Evolutionary conservation across 2,888 invertebrate species (phyloP), one percentile per base, ranked within the genome.

Genomic region (Stomorhina lunata): DNA sequence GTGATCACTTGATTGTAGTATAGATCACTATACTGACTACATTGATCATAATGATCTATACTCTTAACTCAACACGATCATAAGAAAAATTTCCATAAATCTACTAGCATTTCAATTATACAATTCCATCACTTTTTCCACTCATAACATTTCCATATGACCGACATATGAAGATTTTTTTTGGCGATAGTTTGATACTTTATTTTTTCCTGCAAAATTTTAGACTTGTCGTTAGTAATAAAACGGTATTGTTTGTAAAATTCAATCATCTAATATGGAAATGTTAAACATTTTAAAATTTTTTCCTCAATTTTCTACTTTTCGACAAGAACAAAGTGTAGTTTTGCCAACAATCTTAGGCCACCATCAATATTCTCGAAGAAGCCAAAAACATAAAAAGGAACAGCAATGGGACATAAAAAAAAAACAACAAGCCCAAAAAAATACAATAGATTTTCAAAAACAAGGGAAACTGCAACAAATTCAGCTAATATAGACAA

Each of bases 211-310:
- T 48, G 43, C 20, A 22, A n/a, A n/a, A 4, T 7, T 29, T 29
- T 0, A 7, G 25, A 7, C 7, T 71, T 68, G 50, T 79, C 50
- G 50, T 63, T 71, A 34, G 43, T 40, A 72, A 72, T 66, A 72
- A 65, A 73, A 81, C 77, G 81, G 81, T 77, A 81, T 73, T 77
- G 81, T 81, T 72, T 72, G 76, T 55, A 73, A 63, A 68, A 61
- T 77, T 40, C 65, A 55, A n/a, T 53, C 55, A 57, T 61, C 81
- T 61, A 77, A 81, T 73, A 81, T 81, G 81, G 81, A 77, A 81
- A 81, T 77, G 61, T 63, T 68, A 37, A 63, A 77, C 79, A 79
- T 79, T 72, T 65, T 22, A 34, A 34, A 57, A 65, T 65, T 57
- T 43, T 22, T 75, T 59, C 12, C 22, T 27, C 32, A 7, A 20